Percentiles rank a stretch among this genome's conserved stretches.
phyloP scores from a whole-genome alignment of 2,113 vertebrate species.

The Eurystomus gularis region DNA sequence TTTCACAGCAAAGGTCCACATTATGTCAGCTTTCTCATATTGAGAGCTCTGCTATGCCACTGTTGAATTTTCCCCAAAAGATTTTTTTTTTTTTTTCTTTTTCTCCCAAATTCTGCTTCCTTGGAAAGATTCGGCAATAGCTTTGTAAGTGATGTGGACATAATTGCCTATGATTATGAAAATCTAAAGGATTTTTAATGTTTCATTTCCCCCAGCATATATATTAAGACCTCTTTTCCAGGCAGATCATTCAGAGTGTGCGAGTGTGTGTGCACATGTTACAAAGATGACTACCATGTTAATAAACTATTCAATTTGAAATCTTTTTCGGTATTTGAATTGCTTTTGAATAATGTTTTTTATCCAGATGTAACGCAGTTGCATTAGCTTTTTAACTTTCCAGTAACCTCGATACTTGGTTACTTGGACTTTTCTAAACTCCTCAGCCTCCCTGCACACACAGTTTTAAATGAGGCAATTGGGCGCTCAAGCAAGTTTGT shows the following conservation, averaged over 20 bases:
- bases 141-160: conserved; percentile 90
- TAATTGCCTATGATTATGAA: conserved; percentile 86
- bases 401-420: conserved; percentile 68
- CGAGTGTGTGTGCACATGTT: conserved; percentile 88
- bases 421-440: conserved; percentile 78
- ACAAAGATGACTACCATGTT: conserved; percentile 92
- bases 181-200: conserved; percentile 80
- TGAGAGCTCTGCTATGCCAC: conserved; percentile 99
- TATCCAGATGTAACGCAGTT: conserved; percentile 77
- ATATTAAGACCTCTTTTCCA: conserved; percentile 77
- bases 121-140: conserved; percentile 88
- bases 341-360: conserved; percentile 84
- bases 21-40: conserved; percentile 99
- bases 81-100: conserved; percentile 18
- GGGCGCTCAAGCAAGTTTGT: conserved; percentile 66
- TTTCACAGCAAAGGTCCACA: conserved; percentile 89
- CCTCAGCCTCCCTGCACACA: conserved; percentile 39
- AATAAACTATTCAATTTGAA: conserved; percentile 97
- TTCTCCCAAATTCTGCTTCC: conserved; percentile 78
- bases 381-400: conserved; percentile 81
- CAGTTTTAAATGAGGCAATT: conserved; percentile 75
- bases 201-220: conserved; percentile 81
- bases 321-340: conserved; percentile 84
- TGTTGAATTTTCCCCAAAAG: conserved; percentile 81
- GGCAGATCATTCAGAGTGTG: conserved; percentile 85